Percentiles rank a stretch among this genome's conserved stretches.
Evolutionary conservation across 2,888 invertebrate species (phyloP).

Genomic region (Aphelenchoides bicaudatus): DNA sequence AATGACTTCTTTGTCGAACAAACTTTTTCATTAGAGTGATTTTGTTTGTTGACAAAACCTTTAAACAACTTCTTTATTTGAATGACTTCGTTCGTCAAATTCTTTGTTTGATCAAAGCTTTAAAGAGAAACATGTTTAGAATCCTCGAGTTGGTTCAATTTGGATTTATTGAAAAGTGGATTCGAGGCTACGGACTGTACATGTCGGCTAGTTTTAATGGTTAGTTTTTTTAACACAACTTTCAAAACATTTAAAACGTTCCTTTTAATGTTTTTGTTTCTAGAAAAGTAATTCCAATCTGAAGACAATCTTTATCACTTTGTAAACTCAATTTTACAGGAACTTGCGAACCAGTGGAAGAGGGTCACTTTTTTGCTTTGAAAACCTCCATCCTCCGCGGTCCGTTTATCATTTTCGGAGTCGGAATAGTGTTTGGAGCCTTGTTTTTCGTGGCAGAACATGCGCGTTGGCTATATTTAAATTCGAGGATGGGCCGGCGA

Average conservation of each 20-base stretch:
- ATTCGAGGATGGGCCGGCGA: not conserved
- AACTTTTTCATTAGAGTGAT: not conserved
- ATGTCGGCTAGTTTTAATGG: constrained; percentile 25
- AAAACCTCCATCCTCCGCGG: not conserved
- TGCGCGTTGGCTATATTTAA: not conserved
- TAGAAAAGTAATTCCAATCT: no score
- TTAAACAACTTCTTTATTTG: no score
- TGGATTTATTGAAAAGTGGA: constrained; percentile 56
- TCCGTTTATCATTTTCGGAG: constrained; percentile 7
- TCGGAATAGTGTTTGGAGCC: not conserved
- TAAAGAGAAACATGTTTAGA: constrained; percentile 36
- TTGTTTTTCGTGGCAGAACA: not conserved
- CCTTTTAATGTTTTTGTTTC: no score
- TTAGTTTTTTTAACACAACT: not conserved
- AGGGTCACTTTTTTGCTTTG: no score
- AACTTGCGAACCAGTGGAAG: no score
- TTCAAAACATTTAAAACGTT: no score
- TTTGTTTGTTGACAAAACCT: no score
- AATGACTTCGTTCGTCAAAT: no score
- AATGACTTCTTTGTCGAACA: no score
- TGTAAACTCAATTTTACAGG: no score
- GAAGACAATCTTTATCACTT: not conserved
- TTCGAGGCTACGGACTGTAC: constrained; percentile 43
- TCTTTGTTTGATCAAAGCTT: no score
- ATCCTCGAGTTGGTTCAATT: constrained; percentile 48